Conservation (phyloP, 92 coral and sea anemone species). For the Zoanthus sansibaricus region DNA sequence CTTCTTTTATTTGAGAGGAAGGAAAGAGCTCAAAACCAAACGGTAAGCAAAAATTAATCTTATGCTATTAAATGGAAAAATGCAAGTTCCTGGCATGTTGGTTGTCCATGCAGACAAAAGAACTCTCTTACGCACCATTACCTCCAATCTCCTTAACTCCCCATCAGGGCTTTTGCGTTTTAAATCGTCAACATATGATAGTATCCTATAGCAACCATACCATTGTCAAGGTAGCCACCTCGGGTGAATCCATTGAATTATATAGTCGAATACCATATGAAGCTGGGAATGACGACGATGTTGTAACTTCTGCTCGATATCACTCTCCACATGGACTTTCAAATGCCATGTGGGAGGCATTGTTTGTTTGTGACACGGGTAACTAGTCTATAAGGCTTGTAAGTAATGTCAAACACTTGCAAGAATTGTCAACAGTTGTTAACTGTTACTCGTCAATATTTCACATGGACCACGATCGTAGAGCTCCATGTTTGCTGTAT, state of each 20-base stretch:
- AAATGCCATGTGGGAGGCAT: slow-evolving; percentile 36
- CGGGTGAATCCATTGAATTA: neutral
- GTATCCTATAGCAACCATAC: slow-evolving; percentile 47
- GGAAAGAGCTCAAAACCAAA: too few species aligned
- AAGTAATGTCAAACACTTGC: slow-evolving; percentile 32
- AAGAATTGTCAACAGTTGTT: slow-evolving; percentile 38
- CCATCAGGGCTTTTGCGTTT: slow-evolving; percentile 40
- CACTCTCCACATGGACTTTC: slow-evolving; percentile 60
- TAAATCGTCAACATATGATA: slow-evolving; percentile 3
- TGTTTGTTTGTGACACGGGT: slow-evolving; percentile 56
- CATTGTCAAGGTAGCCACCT: slow-evolving; percentile 35
- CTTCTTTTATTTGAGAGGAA: too few species aligned
- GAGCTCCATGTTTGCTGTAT: neutral
- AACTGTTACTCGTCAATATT: slow-evolving; percentile 37
- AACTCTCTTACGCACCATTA: slow-evolving; percentile 37
- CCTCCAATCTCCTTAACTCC: slow-evolving; percentile 27
- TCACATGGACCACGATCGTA: neutral
- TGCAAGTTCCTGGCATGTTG: slow-evolving; percentile 6
- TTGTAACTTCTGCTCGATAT: slow-evolving; percentile 41
- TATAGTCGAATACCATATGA: neutral
- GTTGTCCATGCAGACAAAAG: slow-evolving; percentile 25
- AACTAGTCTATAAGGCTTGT: slow-evolving; percentile 55
- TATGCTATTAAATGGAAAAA: neutral
- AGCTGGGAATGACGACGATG: slow-evolving; percentile 43
- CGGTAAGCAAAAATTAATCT: too few species aligned